These are phyloP conservation scores for Phycodurus eques DNA, from an alignment of 2,113 vertebrate species.

Conservation along the genomic window DNA sequence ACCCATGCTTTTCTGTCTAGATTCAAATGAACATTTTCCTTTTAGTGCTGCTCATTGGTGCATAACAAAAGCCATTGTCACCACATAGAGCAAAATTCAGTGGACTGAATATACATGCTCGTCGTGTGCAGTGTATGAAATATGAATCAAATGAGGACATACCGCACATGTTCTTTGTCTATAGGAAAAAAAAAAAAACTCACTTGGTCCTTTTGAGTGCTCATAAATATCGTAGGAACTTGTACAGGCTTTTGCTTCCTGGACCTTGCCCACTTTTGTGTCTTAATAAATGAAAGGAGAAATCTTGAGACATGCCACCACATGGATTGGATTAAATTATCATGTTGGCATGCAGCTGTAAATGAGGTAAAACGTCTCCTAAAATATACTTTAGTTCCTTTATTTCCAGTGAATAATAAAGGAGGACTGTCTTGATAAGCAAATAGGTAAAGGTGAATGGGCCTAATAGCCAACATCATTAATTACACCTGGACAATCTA, in stretches of 20 bases:
- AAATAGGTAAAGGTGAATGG: neutral
- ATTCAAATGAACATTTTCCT: slow-evolving; percentile 47
- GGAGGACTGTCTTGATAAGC: neutral
- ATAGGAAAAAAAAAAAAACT: slow-evolving; percentile 19
- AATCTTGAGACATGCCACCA: neutral
- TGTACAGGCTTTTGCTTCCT: slow-evolving; percentile 36
- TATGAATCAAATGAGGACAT: slow-evolving; percentile 47
- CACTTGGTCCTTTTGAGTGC: slow-evolving; percentile 36
- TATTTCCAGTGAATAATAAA: slow-evolving; percentile 19
- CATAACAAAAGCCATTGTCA: slow-evolving; percentile 39
- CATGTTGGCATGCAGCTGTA: slow-evolving; percentile 32
- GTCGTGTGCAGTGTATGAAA: slow-evolving; percentile 45
- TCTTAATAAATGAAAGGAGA: slow-evolving; percentile 50
- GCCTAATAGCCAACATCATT: neutral
- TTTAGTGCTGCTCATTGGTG: slow-evolving; percentile 46
- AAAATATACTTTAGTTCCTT: slow-evolving; percentile 20
- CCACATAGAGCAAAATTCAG: slow-evolving; percentile 47
- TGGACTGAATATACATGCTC: slow-evolving; percentile 46
- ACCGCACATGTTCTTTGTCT: slow-evolving; percentile 43
- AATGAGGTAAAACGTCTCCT: slow-evolving; percentile 24
- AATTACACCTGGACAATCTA: neutral
- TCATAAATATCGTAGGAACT: slow-evolving; percentile 38
- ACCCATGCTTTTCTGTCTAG: neutral
- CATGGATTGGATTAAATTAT: neutral
- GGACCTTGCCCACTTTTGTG: slow-evolving; percentile 35